These are phyloP conservation scores for Chrysopilus asiliformis DNA, from an alignment of 2,888 invertebrate genomes.

Conservation along the genomic window DNA sequence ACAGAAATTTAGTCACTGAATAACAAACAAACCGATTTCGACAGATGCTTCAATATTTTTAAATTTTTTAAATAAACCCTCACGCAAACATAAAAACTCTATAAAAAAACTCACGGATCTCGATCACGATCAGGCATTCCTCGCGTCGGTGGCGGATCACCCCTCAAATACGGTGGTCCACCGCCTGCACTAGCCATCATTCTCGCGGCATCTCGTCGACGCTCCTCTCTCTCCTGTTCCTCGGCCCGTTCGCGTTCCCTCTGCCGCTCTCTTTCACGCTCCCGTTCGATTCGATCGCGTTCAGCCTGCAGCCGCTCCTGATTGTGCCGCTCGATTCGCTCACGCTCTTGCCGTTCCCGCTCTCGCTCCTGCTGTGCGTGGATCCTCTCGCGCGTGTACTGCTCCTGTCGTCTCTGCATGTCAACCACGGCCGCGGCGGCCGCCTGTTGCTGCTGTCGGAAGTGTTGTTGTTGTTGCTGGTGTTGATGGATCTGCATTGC, in stretches of 20 bases:
- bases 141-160: slow-evolving; percentile 25
- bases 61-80: not conserved
- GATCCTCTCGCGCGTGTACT: slow-evolving; percentile 21
- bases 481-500: slow-evolving; percentile 36
- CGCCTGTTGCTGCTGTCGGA: slow-evolving; percentile 23
- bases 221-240: slow-evolving; percentile 24
- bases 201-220: slow-evolving; percentile 20
- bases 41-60: too few relatives aligned
- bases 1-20: too few relatives aligned
- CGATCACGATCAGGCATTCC: slow-evolving; percentile 31
- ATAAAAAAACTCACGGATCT: slow-evolving; percentile 17
- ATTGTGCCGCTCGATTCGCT: slow-evolving; percentile 18
- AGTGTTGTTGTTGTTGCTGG: slow-evolving; percentile 29
- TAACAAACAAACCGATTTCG: too few relatives aligned
- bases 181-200: slow-evolving; percentile 18
- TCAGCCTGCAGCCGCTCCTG: slow-evolving; percentile 26
- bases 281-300: slow-evolving; percentile 25
- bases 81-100: not conserved
- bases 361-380: slow-evolving; percentile 20
- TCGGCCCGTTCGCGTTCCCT: slow-evolving; percentile 17
- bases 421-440: slow-evolving; percentile 21
- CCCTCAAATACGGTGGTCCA: slow-evolving; percentile 25
- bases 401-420: slow-evolving; percentile 25
- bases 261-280: slow-evolving; percentile 22
- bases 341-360: slow-evolving; percentile 21